Base-by-base conservation (phyloP, 2,113 vertebrate species). In the Cyanoramphus novaezelandiae region DNA sequence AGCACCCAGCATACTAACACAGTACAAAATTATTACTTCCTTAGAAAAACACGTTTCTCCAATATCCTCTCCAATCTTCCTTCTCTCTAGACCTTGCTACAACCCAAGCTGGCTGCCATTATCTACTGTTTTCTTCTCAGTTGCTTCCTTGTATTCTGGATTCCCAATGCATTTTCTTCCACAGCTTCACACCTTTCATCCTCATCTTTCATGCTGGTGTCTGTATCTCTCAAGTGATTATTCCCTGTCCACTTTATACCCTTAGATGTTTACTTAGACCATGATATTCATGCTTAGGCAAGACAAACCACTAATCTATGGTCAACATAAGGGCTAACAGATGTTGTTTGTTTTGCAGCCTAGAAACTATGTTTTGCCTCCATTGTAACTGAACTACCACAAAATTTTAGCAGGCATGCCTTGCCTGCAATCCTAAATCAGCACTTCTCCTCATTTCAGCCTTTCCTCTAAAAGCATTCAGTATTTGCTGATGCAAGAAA, bases 21-120 rank as follows among this genome's bases (percentile, higher is more conserved):
- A 2, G 13, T 46, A 64, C 7, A 28, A 67, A 52, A 64, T 27
- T 1, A 31, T 0, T 0, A 0, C 0, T 44, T 4, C 2, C 63
- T 91, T 31, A 60, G 33, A 92, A 68, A 8, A 46, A 29, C 1
- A 4, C 2, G 6, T 28, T 44, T 37, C 29, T 68, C 29, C 27
- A 24, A 12, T 2, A 83, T 24, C 25, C 39, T 21, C 5, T 33
- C 31, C 13, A 37, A 10, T 18, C 52, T 63, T 63, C 23, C 17
- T 59, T 41, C 46, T 74, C 39, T 37, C 23, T 28, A 78, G 43
- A 39, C 6, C 9, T 8, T 33, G 28, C 9, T 46, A 85, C 23
- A 93, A 71, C 3, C 14, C 47, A 81, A 43, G 13, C 9, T 5
- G 62, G 35, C 10, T 70, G 59, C 11, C 13, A 37, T 12, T 41